Evolutionary conservation across 2,113 vertebrate species (phyloP), one percentile per base, ranked within the genome.

Genomic region (Talpa occidentalis): DNA sequence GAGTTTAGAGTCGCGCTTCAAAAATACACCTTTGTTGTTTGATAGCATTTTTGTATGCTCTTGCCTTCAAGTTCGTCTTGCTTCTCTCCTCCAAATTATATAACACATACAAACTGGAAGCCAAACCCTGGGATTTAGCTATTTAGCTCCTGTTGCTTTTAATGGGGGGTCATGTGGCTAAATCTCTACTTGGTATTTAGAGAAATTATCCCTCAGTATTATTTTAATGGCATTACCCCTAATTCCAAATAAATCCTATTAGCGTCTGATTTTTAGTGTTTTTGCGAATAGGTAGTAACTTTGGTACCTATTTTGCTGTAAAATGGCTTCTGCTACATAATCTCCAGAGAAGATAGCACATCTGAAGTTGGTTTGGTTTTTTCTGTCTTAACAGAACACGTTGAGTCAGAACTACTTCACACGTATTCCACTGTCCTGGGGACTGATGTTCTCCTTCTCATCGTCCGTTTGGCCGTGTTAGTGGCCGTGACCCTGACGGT

Each of bases 401-500:
- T 99, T 0, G 99, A 99, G 90, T 97, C 99, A 11, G 99, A 99
- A 44, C 97, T 99, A 95, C 99, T 99, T 94, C 99, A 99, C 96
- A 99, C 99, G 22, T 99, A 99, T 95, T 99, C 99, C 14, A 98
- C 95, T 28, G 64, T 98, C 59, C 94, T 99, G 97, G 97, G 98
- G 81, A 70, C 96, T 49, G 99, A 99, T n/a, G 76, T 99, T 67
- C 49, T 99, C 64, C 99, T 99, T 56, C 99, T 99, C 42, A 98
- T 99, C 70, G 99, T 99, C 56, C 99, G 99, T 26, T 97, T 99
- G 24, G 99, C 99, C 21, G 99, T 99, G 73, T 98, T 99, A 92
- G 96, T 99, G 66, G 99, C 99, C 28, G 99, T 99, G 73, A 99
- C 99, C 2, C 98, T 99, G 86, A 99, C 99, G 8, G 99, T 99